phyloP scores from a whole-genome alignment of 2,888 invertebrate genomes.

The Andricus quercusramuli region DNA sequence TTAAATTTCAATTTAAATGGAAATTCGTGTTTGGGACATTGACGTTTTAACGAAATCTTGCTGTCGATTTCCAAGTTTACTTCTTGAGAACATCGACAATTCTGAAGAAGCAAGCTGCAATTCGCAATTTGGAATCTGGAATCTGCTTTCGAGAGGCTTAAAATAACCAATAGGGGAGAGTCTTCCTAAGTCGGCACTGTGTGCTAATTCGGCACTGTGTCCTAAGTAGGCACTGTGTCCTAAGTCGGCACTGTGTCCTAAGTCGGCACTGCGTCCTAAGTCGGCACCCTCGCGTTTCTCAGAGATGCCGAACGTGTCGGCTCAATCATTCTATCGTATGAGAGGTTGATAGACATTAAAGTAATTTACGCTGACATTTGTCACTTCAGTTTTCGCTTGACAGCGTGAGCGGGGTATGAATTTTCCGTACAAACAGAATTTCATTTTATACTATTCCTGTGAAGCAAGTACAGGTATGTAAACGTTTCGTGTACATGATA shows the following conservation, averaged over 20 bases:
- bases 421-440: no score
- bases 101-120: slow-evolving; percentile 31
- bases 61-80: slow-evolving; percentile 32
- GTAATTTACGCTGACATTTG: no score
- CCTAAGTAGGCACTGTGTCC: neutral
- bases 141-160: neutral
- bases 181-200: neutral
- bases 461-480: no score
- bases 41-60: slow-evolving; percentile 34
- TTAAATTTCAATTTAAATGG: slow-evolving; percentile 39
- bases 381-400: no score
- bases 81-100: slow-evolving; percentile 28
- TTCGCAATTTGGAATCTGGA: slow-evolving; percentile 18
- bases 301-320: no score
- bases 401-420: no score
- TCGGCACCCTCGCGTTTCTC: no score
- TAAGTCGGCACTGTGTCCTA: neutral
- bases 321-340: no score
- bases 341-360: no score
- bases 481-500: no score
- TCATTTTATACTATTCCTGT: no score
- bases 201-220: no score
- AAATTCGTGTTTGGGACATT: slow-evolving; percentile 32
- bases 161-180: neutral
- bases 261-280: neutral